Conservation (phyloP, 2,888 invertebrate species). For the Cantharis rufa region DNA sequence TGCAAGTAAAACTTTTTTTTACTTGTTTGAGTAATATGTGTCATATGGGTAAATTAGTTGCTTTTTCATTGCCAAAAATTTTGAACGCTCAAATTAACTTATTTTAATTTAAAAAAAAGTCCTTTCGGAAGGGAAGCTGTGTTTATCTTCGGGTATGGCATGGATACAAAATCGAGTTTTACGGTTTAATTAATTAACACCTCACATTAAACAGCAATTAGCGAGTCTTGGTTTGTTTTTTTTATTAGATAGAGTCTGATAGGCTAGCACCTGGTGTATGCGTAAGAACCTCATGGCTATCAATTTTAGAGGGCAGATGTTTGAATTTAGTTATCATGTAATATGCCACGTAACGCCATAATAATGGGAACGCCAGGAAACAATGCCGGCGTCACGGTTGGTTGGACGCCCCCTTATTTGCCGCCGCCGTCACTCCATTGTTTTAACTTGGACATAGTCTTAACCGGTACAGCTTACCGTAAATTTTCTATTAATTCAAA, state of each 20-base stretch:
- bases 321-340: constrained; percentile 40
- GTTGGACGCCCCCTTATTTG: constrained; percentile 38
- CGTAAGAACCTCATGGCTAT: constrained; percentile 23
- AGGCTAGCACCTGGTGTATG: constrained; percentile 19
- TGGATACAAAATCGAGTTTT: constrained; percentile 3
- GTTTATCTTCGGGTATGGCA: not conserved
- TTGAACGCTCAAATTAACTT: not conserved
- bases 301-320: constrained; percentile 39
- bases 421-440: constrained; percentile 34
- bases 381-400: constrained; percentile 43
- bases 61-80: not conserved
- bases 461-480: constrained; percentile 5
- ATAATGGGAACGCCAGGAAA: constrained; percentile 43
- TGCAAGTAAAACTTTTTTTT: not conserved
- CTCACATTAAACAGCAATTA: constrained; percentile 11
- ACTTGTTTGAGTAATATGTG: not conserved
- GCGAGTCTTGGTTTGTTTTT: constrained; percentile 9
- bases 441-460: constrained; percentile 31
- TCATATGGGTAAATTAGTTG: not conserved
- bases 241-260: constrained; percentile 11
- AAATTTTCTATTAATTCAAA: constrained; percentile 7
- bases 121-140: not conserved
- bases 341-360: constrained; percentile 42
- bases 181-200: constrained; percentile 11
- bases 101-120: not conserved